Base-by-base conservation (phyloP, 53 echinoderm and acorn worm species). In the Temnopleurus reevesii region DNA sequence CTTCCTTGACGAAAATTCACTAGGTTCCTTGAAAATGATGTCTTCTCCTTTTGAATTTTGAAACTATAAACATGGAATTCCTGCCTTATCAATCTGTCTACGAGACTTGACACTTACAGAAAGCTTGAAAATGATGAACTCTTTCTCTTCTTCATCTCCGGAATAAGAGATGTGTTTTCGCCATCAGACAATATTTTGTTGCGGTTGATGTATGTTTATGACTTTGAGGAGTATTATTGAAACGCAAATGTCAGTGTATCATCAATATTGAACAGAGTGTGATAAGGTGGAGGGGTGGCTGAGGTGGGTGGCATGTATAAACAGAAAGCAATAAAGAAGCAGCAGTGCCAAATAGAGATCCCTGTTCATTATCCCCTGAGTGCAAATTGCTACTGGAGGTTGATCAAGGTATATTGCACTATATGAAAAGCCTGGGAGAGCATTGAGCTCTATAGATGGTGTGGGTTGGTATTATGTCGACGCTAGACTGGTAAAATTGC, bases 191-290 rank as follows among this genome's bases (percentile, higher is more conserved):
- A 71, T 71, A 71, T 71, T 71, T 38, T 36, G 71, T 71, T 71
- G 38, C 38, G 21, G 41, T 71, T 71, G 71, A 71, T 71, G 71
- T 41, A 38, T 71, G 41, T 41, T 71, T 71, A 71, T 71, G 41
- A 71, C 71, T 71, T 71, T 36, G 19, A 71, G 71, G 36, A 71
- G 71, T 43, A 41, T 71, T 71, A 71, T 71, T 71, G 71, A 71
- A 71, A 71, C 71, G 36, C 71, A 71, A 43, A 71, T 71, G 71
- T 71, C 71, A 71, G 41, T 19, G 36, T 71, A 71, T 71, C 71
- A 71, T 71, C 71, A 71, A 71, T 71, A 71, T 71, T 71, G 38
- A 71, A 71, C 6, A 71, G 71, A 71, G 80, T 47, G 7, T 43
- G 77, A 21, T 7, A 53, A 24, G 23, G 17, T 27, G 35, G 13